A percentile compares a stretch with the other conserved stretches of the same genome.
Conservation (phyloP, 2,888 invertebrate genomes). For the Polydrusus pterygomalis region DNA sequence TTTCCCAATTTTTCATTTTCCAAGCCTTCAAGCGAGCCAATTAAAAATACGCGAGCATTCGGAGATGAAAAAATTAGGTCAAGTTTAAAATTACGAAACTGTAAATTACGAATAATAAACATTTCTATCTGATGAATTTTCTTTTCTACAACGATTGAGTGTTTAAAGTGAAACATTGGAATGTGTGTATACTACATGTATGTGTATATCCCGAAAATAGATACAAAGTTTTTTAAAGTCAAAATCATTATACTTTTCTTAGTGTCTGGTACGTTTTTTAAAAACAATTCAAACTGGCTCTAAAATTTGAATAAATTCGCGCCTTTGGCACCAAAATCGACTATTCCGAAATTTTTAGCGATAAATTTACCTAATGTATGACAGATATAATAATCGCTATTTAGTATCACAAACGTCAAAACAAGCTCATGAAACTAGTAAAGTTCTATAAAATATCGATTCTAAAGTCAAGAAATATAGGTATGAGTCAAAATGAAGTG, state of each 20-base stretch:
- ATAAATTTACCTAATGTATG: neutral
- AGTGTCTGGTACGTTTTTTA: too few relatives aligned
- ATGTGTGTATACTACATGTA: neutral
- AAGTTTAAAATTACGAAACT: constrained; percentile 13
- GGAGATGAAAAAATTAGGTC: neutral
- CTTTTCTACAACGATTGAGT: neutral
- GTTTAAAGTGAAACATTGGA: neutral
- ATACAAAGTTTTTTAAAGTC: neutral
- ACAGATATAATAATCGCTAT: constrained; percentile 3
- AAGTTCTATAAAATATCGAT: neutral
- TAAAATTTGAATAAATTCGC: too few relatives aligned
- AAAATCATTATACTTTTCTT: too few relatives aligned
- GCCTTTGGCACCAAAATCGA: neutral
- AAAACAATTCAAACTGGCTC: too few relatives aligned
- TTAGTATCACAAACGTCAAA: constrained; percentile 12
- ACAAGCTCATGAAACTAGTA: constrained; percentile 7
- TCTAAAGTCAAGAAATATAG: neutral
- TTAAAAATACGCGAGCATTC: neutral
- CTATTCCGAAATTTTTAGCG: neutral
- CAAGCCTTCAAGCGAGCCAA: neutral
- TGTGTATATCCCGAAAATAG: neutral
- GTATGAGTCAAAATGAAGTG: neutral
- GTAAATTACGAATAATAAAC: constrained; percentile 10
- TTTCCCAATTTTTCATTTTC: neutral
- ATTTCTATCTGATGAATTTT: neutral